Conservation (phyloP, 2,113 vertebrate species). For the Phalacrocorax pelagicus region DNA sequence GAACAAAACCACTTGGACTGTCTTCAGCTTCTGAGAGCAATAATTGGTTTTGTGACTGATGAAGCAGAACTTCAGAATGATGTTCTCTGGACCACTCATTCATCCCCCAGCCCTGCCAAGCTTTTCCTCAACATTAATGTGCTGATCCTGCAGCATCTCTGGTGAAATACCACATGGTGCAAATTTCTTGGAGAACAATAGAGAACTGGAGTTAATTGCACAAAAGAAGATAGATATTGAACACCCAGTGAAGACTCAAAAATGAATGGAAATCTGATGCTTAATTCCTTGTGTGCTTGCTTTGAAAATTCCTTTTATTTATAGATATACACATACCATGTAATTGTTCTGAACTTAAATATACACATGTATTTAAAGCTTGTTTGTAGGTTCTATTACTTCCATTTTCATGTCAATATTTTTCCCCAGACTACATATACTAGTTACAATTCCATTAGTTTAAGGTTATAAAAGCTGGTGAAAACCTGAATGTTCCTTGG, state of each 20-base stretch:
- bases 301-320: not conserved
- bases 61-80: not conserved
- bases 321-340: not conserved
- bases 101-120: not conserved
- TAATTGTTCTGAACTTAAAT: not conserved
- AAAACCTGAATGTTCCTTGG: not conserved
- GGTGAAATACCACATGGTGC: not conserved
- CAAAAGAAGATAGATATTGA: not conserved
- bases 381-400: not conserved
- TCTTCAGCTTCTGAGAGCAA: not conserved
- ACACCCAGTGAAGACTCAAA: not conserved
- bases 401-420: not conserved
- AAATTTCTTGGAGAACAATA: not conserved
- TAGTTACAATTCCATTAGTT: not conserved
- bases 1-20: not conserved
- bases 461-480: not conserved
- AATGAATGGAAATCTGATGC: not conserved
- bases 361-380: not conserved
- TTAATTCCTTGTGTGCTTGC: not conserved
- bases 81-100: not conserved
- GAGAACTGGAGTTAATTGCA: not conserved
- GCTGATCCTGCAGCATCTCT: not conserved
- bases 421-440: not conserved
- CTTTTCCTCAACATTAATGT: not conserved
- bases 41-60: not conserved